phyloP scores from a whole-genome alignment of 2,797 vertebrate species.

The Falco peregrinus region DNA sequence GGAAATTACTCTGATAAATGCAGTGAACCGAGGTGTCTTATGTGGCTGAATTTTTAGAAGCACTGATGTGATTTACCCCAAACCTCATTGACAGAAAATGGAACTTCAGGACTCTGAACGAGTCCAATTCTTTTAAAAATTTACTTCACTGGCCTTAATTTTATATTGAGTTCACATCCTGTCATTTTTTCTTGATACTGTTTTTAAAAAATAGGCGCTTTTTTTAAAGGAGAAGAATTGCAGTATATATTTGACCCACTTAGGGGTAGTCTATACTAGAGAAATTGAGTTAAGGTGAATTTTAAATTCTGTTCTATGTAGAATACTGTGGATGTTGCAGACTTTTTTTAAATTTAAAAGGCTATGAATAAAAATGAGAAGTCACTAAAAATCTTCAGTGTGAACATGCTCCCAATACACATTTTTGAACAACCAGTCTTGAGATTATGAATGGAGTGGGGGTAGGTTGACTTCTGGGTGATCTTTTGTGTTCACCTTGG shows the following conservation, averaged over 20 bases:
- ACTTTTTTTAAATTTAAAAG: not conserved
- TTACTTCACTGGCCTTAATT: not conserved
- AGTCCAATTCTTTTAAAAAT: not conserved
- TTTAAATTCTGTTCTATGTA: not conserved
- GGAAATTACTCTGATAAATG: not conserved
- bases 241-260: not conserved
- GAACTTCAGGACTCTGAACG: not conserved
- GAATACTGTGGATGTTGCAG: not conserved
- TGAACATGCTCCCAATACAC: not conserved
- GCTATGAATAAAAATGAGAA: not conserved
- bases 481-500: too few species aligned
- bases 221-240: not conserved
- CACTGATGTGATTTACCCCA: not conserved
- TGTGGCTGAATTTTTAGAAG: not conserved
- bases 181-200: not conserved
- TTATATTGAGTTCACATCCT: not conserved
- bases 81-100: not conserved
- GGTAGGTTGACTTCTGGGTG: not conserved
- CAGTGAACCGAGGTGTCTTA: not conserved
- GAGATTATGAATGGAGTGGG: not conserved
- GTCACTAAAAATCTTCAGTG: not conserved
- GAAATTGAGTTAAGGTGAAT: not conserved
- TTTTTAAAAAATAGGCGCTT: not conserved
- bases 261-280: too few species aligned
- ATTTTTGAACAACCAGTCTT: fast-evolving